These are phyloP conservation scores for Periphyllus acericola DNA, from an alignment of 2,888 invertebrate species.

Conservation along the genomic window DNA sequence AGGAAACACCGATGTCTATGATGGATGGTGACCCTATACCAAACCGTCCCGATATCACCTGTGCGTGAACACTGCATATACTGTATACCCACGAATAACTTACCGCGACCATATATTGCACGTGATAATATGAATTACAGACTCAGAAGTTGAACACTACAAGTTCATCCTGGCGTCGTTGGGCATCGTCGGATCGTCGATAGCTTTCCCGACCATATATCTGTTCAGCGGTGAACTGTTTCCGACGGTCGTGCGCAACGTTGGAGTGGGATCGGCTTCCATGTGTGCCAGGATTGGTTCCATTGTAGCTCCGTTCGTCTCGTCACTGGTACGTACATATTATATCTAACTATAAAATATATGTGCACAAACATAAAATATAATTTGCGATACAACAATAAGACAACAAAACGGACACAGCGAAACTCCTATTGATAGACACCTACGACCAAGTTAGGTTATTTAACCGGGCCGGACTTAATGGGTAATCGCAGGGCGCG, in stretches of 20 bases:
- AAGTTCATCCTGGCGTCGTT: conserved; percentile 65
- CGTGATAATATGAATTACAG: not conserved
- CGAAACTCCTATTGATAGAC: too few relatives aligned
- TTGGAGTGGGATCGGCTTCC: conserved; percentile 86
- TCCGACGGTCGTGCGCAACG: conserved; percentile 88
- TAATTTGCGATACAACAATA: too few relatives aligned
- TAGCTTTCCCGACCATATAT: conserved; percentile 86
- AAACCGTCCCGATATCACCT: too few relatives aligned
- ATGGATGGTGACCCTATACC: too few relatives aligned
- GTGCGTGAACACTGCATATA: too few relatives aligned
- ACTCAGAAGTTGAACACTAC: conserved; percentile 53
- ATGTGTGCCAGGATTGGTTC: conserved; percentile 88
- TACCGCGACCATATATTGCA: not conserved
- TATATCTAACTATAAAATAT: not conserved
- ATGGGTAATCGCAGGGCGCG: too few relatives aligned
- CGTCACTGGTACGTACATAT: conserved; percentile 71
- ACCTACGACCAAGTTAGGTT: too few relatives aligned
- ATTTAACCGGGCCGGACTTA: too few relatives aligned
- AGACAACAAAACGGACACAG: too few relatives aligned
- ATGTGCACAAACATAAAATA: too few relatives aligned
- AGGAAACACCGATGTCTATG: too few relatives aligned
- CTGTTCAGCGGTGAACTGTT: conserved; percentile 89
- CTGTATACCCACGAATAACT: not conserved
- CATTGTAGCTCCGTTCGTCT: conserved; percentile 84
- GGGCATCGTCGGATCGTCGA: conserved; percentile 83